Base-by-base conservation (phyloP, 2,888 invertebrate genomes). In the Plebejus anna region DNA sequence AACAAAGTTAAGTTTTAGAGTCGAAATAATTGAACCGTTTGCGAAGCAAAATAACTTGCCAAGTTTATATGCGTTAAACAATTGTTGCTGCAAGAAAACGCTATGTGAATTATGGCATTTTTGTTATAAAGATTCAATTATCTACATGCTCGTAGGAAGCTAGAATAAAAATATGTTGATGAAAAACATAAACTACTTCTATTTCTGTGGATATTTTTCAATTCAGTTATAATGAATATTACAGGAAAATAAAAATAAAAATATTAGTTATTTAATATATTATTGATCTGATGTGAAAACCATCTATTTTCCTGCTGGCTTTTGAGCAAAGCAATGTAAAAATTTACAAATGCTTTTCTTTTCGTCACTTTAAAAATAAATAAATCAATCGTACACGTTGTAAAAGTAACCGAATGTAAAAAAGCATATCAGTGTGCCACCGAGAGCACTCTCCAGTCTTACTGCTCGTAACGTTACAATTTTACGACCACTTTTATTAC, bases 401-500 rank as follows among this genome's bases (percentile, higher is more conserved):
- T 78, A 80, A 79, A 76, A 81, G 82, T 84, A 83, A 86, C 83
- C 83, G 83, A 86, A 85, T 85, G 89, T 90, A 86, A 90, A 91
- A 89, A 91, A 88, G 87, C 87, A 81, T 92, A 91, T 89, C 91
- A 90, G 86, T 87, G 90, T 90, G 88, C 90, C 89, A 90, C 90
- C 89, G 85, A 90, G 89, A 90, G 91, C 92, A 91, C 91, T 91
- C 89, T 86, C 84, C 86, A 88, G 85, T 87, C 91, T 90, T 88
- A 84, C 88, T 85, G 89, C 87, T 91, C 92, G 92, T 93, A 92
- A 93, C 91, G 88, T 91, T 91, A 91, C 91, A 90, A 90, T 91
- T 93, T 93, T 93, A 93, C 90, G 92, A 91, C 85, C 89, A 84
- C 88, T 92, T 93, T 93, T 93, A 94, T 93, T 92, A 90, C 93